Percentiles rank a stretch among this genome's conserved stretches.
Conservation (phyloP, 2,888 invertebrate species). For the Catocala fraxini region DNA sequence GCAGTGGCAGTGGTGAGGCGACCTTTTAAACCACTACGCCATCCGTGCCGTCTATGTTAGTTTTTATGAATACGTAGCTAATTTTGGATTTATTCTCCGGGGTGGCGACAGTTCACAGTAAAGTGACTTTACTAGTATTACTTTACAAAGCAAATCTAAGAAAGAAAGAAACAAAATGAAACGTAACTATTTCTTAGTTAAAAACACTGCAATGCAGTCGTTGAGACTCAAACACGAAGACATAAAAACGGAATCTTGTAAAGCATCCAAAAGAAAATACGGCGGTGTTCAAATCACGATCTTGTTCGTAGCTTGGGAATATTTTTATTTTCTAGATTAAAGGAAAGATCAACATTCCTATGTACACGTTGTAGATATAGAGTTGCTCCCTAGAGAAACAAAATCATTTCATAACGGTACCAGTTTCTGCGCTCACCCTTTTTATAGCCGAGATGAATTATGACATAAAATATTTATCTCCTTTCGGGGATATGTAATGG, state of each 20-base stretch:
- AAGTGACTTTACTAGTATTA: too few species aligned
- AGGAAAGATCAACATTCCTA: constrained; percentile 63
- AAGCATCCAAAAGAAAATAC: constrained; percentile 34
- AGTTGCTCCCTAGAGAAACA: constrained; percentile 62
- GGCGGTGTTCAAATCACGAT: constrained; percentile 43
- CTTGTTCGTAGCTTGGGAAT: constrained; percentile 49
- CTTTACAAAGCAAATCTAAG: too few species aligned
- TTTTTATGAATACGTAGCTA: too few species aligned
- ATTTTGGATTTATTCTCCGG: too few species aligned
- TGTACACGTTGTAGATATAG: constrained; percentile 56
- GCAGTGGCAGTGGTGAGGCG: too few species aligned
- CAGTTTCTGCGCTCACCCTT: constrained; percentile 74
- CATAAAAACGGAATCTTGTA: constrained; percentile 31
- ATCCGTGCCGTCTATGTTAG: too few species aligned
- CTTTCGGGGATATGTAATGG: constrained; percentile 77
- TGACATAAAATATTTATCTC: constrained; percentile 84
- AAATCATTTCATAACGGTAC: constrained; percentile 71
- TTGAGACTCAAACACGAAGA: constrained; percentile 11
- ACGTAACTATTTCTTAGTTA: not conserved
- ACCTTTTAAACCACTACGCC: too few species aligned
- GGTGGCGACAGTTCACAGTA: too few species aligned
- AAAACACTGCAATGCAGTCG: constrained; percentile 18
- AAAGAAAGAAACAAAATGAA: too few species aligned
- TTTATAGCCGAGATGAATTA: constrained; percentile 81
- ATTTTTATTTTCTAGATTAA: constrained; percentile 66